Conservation (phyloP, 2,888 invertebrate species). For the Drosophila cyrtoloma region DNA sequence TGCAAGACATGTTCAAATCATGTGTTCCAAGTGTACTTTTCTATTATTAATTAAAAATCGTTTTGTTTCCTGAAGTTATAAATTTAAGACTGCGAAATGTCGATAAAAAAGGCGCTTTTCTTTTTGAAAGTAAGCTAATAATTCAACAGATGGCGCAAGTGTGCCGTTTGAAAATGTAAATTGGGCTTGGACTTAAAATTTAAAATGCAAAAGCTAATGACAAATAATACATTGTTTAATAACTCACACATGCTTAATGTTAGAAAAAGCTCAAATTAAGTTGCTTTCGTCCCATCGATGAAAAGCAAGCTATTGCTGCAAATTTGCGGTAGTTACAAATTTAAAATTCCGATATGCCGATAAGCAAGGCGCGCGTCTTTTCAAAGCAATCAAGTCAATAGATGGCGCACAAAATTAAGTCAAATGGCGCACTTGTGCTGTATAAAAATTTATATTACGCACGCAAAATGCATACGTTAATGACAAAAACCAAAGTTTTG, state of each 20-base stretch:
- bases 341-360: background rate
- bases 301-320: background rate
- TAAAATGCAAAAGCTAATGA: background rate
- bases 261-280: background rate
- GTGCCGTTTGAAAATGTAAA: background rate
- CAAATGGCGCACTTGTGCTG: background rate
- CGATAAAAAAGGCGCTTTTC: background rate
- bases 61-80: background rate
- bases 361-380: background rate
- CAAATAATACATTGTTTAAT: background rate
- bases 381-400: background rate
- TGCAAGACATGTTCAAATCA: background rate
- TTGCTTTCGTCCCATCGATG: background rate
- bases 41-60: conserved; percentile 12
- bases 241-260: background rate
- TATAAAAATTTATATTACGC: background rate
- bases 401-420: background rate
- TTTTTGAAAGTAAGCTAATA: background rate
- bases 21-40: conserved; percentile 21
- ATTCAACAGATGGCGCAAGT: conserved; percentile 5
- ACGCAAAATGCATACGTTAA: background rate
- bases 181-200: background rate
- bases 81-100: background rate
- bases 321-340: background rate
- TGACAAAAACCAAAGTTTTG: background rate